Evolutionary conservation across 23 tunicate species (phyloP).

Genomic region (Halocynthia roretzi): DNA sequence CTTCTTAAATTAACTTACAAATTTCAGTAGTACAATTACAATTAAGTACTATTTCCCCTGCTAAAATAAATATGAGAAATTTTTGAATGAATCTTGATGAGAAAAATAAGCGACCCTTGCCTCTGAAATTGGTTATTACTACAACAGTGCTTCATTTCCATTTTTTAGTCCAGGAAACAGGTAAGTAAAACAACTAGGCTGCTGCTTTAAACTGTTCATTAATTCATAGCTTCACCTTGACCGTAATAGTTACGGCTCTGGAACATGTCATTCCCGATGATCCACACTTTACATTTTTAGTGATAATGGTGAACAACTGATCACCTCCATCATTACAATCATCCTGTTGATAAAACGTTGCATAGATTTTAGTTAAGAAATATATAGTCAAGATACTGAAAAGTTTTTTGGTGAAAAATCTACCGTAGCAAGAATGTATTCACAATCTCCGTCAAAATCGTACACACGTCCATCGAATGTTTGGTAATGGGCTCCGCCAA

Average conservation of each 20-base stretch:
- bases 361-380: slow-evolving; percentile 1
- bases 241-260: slow-evolving; percentile 26
- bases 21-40: too few species aligned
- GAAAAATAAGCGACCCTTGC: too few species aligned
- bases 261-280: slow-evolving; percentile 53
- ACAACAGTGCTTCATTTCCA: too few species aligned
- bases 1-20: too few species aligned
- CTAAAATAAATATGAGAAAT: too few species aligned
- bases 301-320: slow-evolving; percentile 41
- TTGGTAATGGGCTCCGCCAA: slow-evolving; percentile 51
- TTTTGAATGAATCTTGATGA: too few species aligned
- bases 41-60: too few species aligned
- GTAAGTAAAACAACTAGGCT: too few species aligned
- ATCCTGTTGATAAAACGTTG: slow-evolving; percentile 19
- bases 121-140: too few species aligned
- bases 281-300: slow-evolving; percentile 41
- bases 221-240: slow-evolving; percentile 24
- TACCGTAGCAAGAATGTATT: slow-evolving; percentile 59
- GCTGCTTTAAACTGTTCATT: too few species aligned
- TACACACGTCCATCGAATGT: slow-evolving; percentile 49
- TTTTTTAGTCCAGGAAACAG: too few species aligned
- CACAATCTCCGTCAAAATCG: slow-evolving; percentile 55
- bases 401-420: background rate
- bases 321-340: slow-evolving; percentile 38
- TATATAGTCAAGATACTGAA: background rate